phyloP scores from a whole-genome alignment of 2,888 invertebrate genomes.

The Microchrysa polita region DNA sequence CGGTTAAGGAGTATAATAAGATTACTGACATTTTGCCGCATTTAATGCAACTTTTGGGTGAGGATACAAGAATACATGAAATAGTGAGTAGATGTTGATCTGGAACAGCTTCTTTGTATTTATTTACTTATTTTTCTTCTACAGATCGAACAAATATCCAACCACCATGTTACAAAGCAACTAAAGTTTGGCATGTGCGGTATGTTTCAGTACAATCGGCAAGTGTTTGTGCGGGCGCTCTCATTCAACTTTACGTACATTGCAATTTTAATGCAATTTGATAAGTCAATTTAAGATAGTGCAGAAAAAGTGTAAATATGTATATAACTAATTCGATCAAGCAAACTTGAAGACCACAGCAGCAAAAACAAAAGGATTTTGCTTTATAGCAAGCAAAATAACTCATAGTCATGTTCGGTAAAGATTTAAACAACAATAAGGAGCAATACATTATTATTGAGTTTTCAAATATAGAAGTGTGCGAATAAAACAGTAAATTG shows the following conservation, averaged over 20 bases:
- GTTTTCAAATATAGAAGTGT: too few species aligned
- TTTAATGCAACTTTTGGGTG: background rate
- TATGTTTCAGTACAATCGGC: constrained; percentile 5
- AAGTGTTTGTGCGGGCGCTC: background rate
- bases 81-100: background rate
- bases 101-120: too few species aligned
- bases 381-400: too few species aligned
- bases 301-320: too few species aligned
- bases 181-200: constrained; percentile 1
- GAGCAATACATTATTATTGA: too few species aligned
- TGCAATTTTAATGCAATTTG: constrained; percentile 9
- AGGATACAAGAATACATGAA: constrained; percentile 4
- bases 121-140: too few species aligned
- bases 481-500: too few species aligned
- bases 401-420: too few species aligned
- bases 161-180: background rate
- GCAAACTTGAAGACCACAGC: too few species aligned
- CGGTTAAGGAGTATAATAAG: background rate
- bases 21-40: background rate
- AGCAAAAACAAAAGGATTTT: too few species aligned
- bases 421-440: too few species aligned
- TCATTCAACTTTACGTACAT: background rate
- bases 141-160: constrained; percentile 7
- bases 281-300: background rate
- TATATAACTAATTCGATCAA: too few species aligned